phyloP scores from a whole-genome alignment of 2,797 vertebrate genomes.

The Psittacula derbiana region DNA sequence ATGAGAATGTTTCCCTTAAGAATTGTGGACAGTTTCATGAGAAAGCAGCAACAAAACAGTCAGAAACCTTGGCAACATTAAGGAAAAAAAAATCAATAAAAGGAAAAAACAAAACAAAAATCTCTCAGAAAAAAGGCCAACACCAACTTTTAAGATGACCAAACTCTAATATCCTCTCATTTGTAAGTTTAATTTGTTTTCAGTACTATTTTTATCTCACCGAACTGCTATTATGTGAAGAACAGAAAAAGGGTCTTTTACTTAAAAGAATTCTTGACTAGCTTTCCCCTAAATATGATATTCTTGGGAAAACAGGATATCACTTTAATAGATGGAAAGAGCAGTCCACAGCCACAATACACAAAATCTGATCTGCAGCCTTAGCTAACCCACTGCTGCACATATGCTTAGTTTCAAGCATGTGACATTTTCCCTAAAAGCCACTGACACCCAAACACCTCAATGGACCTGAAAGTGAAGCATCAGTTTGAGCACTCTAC shows the following conservation, averaged over 20 bases:
- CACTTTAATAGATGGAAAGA: conserved; percentile 63
- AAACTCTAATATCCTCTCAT: conserved; percentile 54
- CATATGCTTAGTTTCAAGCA: not conserved
- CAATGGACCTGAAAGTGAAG: not conserved
- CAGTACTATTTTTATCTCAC: conserved; percentile 57
- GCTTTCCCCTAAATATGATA: conserved; percentile 53
- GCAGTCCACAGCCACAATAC: conserved; percentile 40
- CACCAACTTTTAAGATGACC: conserved; percentile 49
- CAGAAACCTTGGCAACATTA: not conserved
- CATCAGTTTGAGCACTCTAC: not conserved
- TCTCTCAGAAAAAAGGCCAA: conserved; percentile 43
- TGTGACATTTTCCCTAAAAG: not conserved
- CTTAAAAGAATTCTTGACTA: conserved; percentile 43
- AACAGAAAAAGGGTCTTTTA: conserved; percentile 10
- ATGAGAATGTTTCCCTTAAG: conserved; percentile 43
- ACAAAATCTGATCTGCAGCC: conserved; percentile 50
- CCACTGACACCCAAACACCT: not conserved
- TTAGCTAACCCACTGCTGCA: conserved; percentile 4
- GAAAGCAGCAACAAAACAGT: conserved; percentile 41
- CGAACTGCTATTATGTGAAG: conserved; percentile 44
- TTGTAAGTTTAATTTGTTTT: conserved; percentile 66
- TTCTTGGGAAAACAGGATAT: conserved; percentile 71
- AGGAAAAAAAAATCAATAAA: not conserved
- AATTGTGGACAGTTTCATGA: not conserved
- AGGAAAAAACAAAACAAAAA: conserved; percentile 7